phyloP scores from a whole-genome alignment of 2,797 vertebrate species.

The Bucorvus abyssinicus region DNA sequence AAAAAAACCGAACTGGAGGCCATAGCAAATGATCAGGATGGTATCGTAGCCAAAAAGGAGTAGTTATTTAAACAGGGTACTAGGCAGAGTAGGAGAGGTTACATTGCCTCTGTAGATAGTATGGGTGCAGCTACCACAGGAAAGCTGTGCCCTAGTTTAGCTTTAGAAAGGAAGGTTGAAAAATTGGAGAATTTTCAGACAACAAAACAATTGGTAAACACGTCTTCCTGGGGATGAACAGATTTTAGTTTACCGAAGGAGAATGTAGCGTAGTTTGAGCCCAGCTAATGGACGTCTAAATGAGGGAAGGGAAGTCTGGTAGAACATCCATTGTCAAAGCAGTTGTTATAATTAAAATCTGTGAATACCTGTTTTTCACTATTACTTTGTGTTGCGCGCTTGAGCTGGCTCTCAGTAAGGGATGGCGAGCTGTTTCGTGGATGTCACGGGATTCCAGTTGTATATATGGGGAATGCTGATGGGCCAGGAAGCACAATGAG shows the following conservation, averaged over 20 bases:
- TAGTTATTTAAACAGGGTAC: neutral
- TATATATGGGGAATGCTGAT: accelerated
- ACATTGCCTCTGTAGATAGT: neutral
- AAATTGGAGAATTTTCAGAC: neutral
- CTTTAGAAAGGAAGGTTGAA: neutral
- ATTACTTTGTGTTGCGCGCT: neutral
- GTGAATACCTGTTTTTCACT: neutral
- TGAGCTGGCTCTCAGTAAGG: neutral
- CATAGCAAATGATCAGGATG: neutral
- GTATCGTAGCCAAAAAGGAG: neutral
- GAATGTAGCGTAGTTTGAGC: neutral
- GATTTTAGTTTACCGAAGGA: neutral
- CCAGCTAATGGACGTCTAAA: neutral
- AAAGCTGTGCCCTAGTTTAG: neutral
- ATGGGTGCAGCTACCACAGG: neutral
- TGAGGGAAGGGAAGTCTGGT: neutral
- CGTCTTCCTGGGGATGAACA: neutral
- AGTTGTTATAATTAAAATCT: neutral
- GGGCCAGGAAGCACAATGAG: neutral
- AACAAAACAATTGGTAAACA: neutral
- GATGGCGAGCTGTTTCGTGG: neutral
- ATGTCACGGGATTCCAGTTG: neutral
- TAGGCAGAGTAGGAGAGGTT: neutral
- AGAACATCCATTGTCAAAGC: neutral
- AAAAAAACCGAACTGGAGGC: neutral